A percentile compares a stretch with the other conserved stretches of the same genome.
Conservation (phyloP, 2,888 invertebrate species). For the Tinea trinotella region DNA sequence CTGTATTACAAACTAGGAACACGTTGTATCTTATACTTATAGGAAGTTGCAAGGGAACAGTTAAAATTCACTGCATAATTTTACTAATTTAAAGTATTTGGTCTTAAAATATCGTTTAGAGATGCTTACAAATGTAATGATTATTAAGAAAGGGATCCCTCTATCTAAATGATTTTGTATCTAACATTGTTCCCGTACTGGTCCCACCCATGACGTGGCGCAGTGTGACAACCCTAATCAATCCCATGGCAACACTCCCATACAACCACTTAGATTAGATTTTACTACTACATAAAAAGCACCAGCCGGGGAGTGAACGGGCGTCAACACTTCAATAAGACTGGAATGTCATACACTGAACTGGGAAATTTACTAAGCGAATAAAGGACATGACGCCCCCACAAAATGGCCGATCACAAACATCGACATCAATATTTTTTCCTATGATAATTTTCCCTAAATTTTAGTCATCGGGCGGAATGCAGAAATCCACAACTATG, state of each 20-base stretch:
- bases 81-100: constrained; percentile 21
- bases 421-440: constrained; percentile 28
- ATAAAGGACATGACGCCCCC: constrained; percentile 26
- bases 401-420: constrained; percentile 25
- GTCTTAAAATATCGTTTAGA: constrained; percentile 11
- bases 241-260: constrained; percentile 42
- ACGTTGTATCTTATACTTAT: no score
- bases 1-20: no score
- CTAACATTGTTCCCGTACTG: constrained; percentile 71
- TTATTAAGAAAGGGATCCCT: constrained; percentile 43
- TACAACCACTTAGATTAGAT: constrained; percentile 21
- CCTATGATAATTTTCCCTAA: constrained; percentile 57
- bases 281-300: neutral
- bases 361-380: constrained; percentile 40
- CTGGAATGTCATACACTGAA: constrained; percentile 68
- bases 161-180: constrained; percentile 61
- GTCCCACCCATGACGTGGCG: constrained; percentile 73
- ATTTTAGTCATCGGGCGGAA: constrained; percentile 73
- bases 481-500: constrained; percentile 74
- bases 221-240: constrained; percentile 33
- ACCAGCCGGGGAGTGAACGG: constrained; percentile 26
- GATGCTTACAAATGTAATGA: constrained; percentile 46
- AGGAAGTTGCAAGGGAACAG: no score
- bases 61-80: no score
- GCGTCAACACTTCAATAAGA: constrained; percentile 62